A percentile compares a stretch with the other conserved stretches of the same genome.
phyloP scores from a whole-genome alignment of 2,113 vertebrate genomes.

The Marcusenius ussheri region DNA sequence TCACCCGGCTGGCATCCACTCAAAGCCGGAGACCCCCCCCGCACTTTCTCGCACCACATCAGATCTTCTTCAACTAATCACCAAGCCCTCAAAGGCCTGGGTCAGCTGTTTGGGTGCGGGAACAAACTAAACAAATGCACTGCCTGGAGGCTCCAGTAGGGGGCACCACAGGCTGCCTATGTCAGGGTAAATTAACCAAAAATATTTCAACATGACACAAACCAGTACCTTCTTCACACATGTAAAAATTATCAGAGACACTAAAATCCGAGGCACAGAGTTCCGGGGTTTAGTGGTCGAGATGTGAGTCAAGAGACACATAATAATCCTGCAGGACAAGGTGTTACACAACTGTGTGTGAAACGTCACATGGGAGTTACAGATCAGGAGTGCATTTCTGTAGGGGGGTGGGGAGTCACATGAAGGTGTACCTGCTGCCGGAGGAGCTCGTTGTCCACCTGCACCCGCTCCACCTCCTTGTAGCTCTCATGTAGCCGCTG shows the following conservation, averaged over 20 bases:
- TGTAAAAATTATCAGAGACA: neutral
- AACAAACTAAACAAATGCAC: neutral
- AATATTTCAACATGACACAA: neutral
- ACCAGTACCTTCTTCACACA: neutral
- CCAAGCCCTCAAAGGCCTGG: neutral
- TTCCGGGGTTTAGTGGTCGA: neutral
- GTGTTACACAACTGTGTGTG: neutral
- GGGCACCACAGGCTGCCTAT: neutral
- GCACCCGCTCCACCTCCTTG: conserved; percentile 76
- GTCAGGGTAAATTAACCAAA: neutral
- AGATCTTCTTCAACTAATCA: neutral
- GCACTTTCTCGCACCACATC: neutral
- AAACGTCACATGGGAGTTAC: neutral
- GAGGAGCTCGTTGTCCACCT: conserved; percentile 80
- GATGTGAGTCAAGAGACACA: neutral
- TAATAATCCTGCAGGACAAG: neutral
- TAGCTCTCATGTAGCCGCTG: conserved; percentile 77
- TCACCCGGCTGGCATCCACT: neutral
- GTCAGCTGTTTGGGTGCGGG: too few species aligned
- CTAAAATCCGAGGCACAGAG: neutral
- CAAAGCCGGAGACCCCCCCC: neutral
- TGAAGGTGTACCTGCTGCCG: conserved; percentile 68
- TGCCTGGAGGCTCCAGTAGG: neutral
- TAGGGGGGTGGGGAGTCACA: neutral
- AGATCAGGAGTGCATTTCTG: neutral